Base-by-base conservation (phyloP, 2,113 vertebrate genomes). In the Microtus richardsoni region DNA sequence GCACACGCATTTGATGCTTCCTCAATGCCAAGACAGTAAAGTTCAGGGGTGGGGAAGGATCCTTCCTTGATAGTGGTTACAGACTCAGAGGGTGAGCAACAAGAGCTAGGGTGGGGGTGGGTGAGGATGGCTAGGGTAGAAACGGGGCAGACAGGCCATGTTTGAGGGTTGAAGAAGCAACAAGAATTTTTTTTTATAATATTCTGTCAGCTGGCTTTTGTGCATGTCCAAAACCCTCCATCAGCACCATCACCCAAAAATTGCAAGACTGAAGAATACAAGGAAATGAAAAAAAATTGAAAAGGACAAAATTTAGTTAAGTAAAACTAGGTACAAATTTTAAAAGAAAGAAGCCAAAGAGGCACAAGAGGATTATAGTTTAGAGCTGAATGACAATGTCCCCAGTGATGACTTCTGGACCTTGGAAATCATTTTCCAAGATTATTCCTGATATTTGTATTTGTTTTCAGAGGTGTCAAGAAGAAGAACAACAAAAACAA, bases 271-370 rank as follows among this genome's bases (percentile, higher is more conserved):
- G 68, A 95, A 92, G 95, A 36, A 92, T 92, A 36, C 74, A 92
- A 96, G 60, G 49, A 41, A 87, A 89, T 44, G 88, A 88, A 84
- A 60, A 60, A 91, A 68, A 10, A 28, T 83, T 36, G 30, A 95
- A 88, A 95, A 92, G 82, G 92, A 92, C 66, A 94, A 66, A 96
- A 96, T 68, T 39, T 39, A 84, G 93, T 93, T 88, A 92, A 87
- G 93, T 70, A 84, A 91, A 96, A 91, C 49, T 84, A 96, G 70
- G 36, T 85, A 52, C 5, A 24, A 77, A 49, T 58, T 94, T 94
- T 79, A 87, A 89, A 89, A 86, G 60, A 54, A 85, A 44, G 26
- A 71, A 93, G 74, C 41, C 89, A 75, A 74, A 82, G 78, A 92
- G 68, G 82, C 22, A 77, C 19, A 58, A 88, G 44, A 79, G 64